phyloP scores from a whole-genome alignment of 2,797 vertebrate species.

The Melanotaenia pygmaea region DNA sequence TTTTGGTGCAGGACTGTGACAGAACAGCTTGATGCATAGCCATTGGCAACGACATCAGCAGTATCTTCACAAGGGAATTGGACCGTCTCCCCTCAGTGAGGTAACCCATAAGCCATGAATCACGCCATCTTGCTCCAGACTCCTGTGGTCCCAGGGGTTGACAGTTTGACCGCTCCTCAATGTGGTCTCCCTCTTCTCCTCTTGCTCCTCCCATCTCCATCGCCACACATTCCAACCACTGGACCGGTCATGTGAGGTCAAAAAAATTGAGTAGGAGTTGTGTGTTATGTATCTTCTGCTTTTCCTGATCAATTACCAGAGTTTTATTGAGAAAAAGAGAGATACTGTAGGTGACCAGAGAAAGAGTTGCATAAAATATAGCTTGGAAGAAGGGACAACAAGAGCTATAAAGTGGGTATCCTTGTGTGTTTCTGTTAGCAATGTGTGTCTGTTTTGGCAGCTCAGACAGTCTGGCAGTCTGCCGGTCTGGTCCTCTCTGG shows the following conservation, averaged over 20 bases:
- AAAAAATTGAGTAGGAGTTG: conserved; percentile 49
- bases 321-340: conserved; percentile 15
- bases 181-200: conserved; percentile 71
- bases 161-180: conserved; percentile 76
- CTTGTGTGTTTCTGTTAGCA: conserved; percentile 39
- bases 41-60: conserved; percentile 63
- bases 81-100: conserved; percentile 68
- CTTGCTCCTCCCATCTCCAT: conserved; percentile 67
- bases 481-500: conserved; percentile 66
- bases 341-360: conserved; percentile 29
- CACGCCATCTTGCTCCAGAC: conserved; percentile 73
- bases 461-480: conserved; percentile 66
- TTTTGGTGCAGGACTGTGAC: conserved; percentile 66
- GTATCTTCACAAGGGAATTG: conserved; percentile 69
- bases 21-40: conserved; percentile 70
- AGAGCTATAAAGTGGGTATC: conserved; percentile 12
- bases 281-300: conserved; percentile 18
- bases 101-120: conserved; percentile 79
- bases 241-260: conserved; percentile 78
- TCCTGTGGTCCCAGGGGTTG: conserved; percentile 75
- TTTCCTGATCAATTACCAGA: conserved; percentile 24
- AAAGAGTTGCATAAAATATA: conserved; percentile 5
- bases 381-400: conserved; percentile 23
- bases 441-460: conserved; percentile 59
- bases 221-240: conserved; percentile 76